These are phyloP conservation scores for Rachycentron canadum DNA, from an alignment of 2,797 vertebrate genomes.

Conservation along the genomic window DNA sequence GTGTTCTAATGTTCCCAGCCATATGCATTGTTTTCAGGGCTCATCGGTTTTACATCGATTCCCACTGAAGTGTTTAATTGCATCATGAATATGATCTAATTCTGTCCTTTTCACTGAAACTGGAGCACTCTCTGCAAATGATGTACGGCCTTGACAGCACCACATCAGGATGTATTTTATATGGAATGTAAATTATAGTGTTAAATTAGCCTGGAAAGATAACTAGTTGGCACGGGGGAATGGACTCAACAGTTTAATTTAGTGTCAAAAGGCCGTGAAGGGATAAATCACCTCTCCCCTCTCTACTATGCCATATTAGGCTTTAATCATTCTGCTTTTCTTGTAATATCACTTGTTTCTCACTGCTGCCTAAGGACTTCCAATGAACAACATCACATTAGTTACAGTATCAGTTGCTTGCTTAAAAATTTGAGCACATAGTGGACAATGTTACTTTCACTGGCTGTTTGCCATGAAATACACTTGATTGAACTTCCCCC, in stretches of 20 bases:
- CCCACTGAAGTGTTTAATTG: constrained; percentile 99
- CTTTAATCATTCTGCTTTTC: constrained; percentile 81
- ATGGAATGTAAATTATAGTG: constrained; percentile 91
- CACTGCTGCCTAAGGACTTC: constrained; percentile 67
- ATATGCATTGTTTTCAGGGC: constrained; percentile 99
- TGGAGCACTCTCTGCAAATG: constrained; percentile 97
- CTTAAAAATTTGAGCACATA: constrained; percentile 47
- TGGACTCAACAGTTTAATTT: constrained; percentile 91
- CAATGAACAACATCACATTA: constrained; percentile 57
- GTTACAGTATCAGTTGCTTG: constrained; percentile 51
- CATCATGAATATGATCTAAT: constrained; percentile 99
- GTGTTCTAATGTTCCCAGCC: constrained; percentile 99
- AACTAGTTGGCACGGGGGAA: constrained; percentile 89
- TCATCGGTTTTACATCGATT: constrained; percentile 99
- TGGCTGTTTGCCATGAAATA: constrained; percentile 18
- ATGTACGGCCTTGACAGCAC: constrained; percentile 95
- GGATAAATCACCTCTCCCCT: constrained; percentile 86
- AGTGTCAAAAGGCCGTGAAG: constrained; percentile 90
- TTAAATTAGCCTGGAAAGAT: constrained; percentile 91
- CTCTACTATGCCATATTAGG: constrained; percentile 79
- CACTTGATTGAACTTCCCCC: constrained; percentile 30
- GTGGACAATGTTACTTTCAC: constrained; percentile 25
- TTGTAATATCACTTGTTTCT: constrained; percentile 80
- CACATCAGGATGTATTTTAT: constrained; percentile 92
- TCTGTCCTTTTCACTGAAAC: constrained; percentile 99